A percentile compares a stretch with the other conserved stretches of the same genome.
Evolutionary conservation across 2,113 vertebrate genomes (phyloP).

Genomic region (Heterotilapia buettikoferi): DNA sequence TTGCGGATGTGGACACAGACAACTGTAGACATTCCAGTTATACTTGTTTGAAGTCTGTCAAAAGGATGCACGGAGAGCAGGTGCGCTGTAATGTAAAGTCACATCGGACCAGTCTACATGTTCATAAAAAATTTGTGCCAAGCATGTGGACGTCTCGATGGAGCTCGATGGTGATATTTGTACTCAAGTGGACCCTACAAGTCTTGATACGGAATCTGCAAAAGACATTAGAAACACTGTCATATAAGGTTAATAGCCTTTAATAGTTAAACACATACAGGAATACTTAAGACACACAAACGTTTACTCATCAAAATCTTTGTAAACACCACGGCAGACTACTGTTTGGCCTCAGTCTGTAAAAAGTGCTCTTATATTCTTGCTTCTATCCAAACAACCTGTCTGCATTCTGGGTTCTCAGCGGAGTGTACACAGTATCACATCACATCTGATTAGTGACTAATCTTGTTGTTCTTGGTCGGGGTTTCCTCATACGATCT

Average conservation of each 20-base stretch:
- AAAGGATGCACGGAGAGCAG: not conserved
- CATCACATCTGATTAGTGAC: slow-evolving; percentile 45
- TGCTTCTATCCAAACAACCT: not conserved
- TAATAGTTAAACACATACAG: not conserved
- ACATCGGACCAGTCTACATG: not conserved
- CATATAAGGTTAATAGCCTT: not conserved
- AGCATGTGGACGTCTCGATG: not conserved
- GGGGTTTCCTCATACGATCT: slow-evolving; percentile 38
- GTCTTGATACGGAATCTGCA: not conserved
- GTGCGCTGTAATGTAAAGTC: not conserved
- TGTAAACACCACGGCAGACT: not conserved
- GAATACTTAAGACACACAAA: not conserved
- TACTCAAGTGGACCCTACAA: not conserved
- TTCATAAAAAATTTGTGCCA: not conserved
- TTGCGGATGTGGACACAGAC: not conserved
- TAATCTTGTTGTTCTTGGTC: slow-evolving; percentile 53
- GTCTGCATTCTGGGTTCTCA: slow-evolving; percentile 8
- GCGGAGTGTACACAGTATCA: slow-evolving; percentile 8
- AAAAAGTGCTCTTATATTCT: not conserved
- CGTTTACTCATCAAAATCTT: not conserved
- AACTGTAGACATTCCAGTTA: not conserved
- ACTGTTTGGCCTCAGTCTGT: not conserved
- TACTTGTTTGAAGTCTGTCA: not conserved
- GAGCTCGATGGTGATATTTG: not conserved
- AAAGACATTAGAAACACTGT: not conserved